Base-by-base conservation (phyloP, 2,888 invertebrate genomes). In the Latrodectus hesperus region DNA sequence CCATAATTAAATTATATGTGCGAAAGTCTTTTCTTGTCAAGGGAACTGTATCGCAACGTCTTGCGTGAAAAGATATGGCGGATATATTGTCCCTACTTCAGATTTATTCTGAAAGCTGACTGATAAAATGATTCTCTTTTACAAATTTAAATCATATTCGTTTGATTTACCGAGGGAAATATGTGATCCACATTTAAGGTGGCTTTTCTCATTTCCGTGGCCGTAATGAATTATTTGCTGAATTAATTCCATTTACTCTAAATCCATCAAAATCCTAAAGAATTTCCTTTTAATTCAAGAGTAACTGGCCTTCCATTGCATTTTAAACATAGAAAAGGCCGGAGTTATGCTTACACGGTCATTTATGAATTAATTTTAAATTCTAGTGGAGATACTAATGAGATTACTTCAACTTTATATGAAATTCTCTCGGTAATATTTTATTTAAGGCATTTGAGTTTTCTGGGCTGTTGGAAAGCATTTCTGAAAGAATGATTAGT, bases 191-290 rank as follows among this genome's bases (percentile, higher is more conserved):
- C 38, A 38, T 38, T 38, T 38, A 38, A 1, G 38, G 4, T 60
- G n/a, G 60, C 12, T 60, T n/a, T 60, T 60, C 60, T 60, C 60
- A 11, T 60, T 60, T 60, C 60, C 12, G n/a, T 60, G 60, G 60
- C n/a, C 60, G n/a, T 60, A 60, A 60, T 60, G 60, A 60, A 60
- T 60, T 60, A 60, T 60, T 60, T 60, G 60, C n/a, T 16, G 60
- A 60, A 60, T 60, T 60, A 60, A 60, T n/a, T 60, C 60, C 60
- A 60, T 60, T 60, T 60, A 60, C n/a, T 60, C 14, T 60, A 60
- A 14, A 60, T 60, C 60, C 60, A 60, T 60, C 60, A 60, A 60
- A 60, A 60, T 60, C 60, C 60, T 60, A 60, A 60, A 60, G 60
- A n/a, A 16, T 60, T 60, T 60, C 60, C 60, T 60, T 60, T 60